A percentile compares a stretch with the other conserved stretches of the same genome.
These are phyloP conservation scores for mouse (Mus musculus) DNA, from an alignment of 2,113 vertebrate genomes.

Conservation along the genomic window GRCm39 chr15:77077001-77077500, in stretches of 20 bases:
- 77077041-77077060: background rate
- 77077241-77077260: background rate
- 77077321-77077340: background rate
- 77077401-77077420: background rate
- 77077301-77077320: background rate
- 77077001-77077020: background rate
- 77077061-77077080: background rate
- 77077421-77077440: background rate
- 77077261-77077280: background rate
- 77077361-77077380: background rate
- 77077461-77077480: background rate
- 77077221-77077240: conserved; percentile 27
- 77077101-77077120: background rate
- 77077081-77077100: background rate
- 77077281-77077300: background rate
- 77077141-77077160: background rate
- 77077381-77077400: background rate
- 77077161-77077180: background rate
- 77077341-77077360: background rate
- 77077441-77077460: background rate
- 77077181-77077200: background rate
- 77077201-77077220: background rate
- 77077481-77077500: background rate
- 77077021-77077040: background rate
- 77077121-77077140: background rate